Evolutionary conservation across 2,797 vertebrate genomes (phyloP), one percentile per base, ranked within the genome.

Genomic region (Sphenopsis melanotis): DNA sequence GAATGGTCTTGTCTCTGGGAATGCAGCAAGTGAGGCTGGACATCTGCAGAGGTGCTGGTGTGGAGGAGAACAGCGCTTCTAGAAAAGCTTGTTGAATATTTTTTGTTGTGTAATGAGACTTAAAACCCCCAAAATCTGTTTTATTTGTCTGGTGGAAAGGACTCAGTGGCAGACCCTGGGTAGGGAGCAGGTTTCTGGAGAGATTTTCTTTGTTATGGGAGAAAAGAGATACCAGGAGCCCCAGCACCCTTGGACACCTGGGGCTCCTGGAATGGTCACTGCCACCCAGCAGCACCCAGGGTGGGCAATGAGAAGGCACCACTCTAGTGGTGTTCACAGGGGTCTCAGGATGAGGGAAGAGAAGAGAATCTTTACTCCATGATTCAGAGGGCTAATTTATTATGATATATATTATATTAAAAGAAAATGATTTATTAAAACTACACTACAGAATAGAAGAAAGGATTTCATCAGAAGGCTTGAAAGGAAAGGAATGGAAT

Each of bases 211-310:
- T 57, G 7, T 76, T 71, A 3, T 36, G 66, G 41, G 37, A 61
- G 37, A 22, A n/a, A 29, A 50, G 49, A 50, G 27, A 29, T 17
- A 29, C 10, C 49, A 50, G 49, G 27, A 50, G 27, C 44, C n/a
- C n/a, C 39, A 63, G 86, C 55, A 70, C 27, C 36, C 49, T 42
- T 1, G 0, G 60, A 24, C 30, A 41, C 14, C n/a, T 0, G 0
- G 10, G 21, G 57, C 9, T 72, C 34, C 10, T 0, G 50, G 15
- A 47, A 46, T 0, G 0, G 32, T 32, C 10, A 2, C 30, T 30
- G 15, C 26, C 56, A 39, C 14, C 61, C 81, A 32, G 78, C 64
- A 64, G 69, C 74, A 74, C 5, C 55, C 27, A 6, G 0, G 6
- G 37, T 46, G 74, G 46, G 32, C 2, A 7, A 11, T 0, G 10